Base-by-base conservation (phyloP, 2,888 invertebrate species). In the Leptopterna dolabrata region DNA sequence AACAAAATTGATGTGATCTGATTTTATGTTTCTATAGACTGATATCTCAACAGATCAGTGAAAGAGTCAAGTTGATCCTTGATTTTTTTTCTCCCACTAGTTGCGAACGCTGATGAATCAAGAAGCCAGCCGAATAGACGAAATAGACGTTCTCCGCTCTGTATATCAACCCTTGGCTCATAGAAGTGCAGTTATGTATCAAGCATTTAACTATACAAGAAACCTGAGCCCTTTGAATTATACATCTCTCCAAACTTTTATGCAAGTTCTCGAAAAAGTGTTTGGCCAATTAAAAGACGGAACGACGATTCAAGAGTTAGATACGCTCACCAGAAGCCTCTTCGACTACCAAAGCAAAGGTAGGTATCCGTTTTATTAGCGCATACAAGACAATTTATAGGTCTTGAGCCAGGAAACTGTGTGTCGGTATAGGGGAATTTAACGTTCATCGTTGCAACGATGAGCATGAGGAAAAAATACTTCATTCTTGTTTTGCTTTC, bases 281-380 rank as follows among this genome's bases (percentile, higher is more conserved):
- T 70, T 83, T 0, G 9, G 30, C 16, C n/a, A 29, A 83, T 29
- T 70, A 19, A 81, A 81, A 16, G 29, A 14, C 47, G 81, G 30
- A 47, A 30, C 55, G 9, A 1, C 24, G n/a, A 1, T 41, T 63
- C 98, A 97, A 91, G 97, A 98, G 88, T 96, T 97, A 89, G 95
- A 95, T 83, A 96, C 95, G 89, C 92, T 98, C 51, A 98, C 97
- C 0, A 96, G 95, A 91, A 97, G 96, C 91, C 95, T 98, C 0
- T 98, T 98, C 91, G 96, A 96, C 90, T 98, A 97, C 90, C 98
- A 97, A 1, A 98, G 98, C 90, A 97, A 96, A 36, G 95, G 95
- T 94, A 82, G 11, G 41, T 27, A 78, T 4, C 19, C 30, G 9
- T 73, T 63, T 63, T 19, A 19, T 41, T 36, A n/a, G 29, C 71